These are phyloP conservation scores for Zophobas atratus DNA, from an alignment of 1,140 invertebrate genomes.

Conservation along the genomic window DNA sequence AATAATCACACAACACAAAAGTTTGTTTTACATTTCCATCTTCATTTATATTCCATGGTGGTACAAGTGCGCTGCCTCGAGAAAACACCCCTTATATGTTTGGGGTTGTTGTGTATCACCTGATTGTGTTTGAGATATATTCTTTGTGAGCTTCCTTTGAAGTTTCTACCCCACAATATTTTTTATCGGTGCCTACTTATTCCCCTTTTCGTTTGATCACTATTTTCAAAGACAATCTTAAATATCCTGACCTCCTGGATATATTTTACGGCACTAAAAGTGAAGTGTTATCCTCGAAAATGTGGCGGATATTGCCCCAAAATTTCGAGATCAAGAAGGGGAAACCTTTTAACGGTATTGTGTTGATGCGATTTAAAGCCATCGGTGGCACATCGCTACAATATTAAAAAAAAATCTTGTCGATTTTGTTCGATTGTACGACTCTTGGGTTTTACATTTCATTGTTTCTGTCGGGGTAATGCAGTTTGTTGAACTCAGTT, in stretches of 20 bases:
- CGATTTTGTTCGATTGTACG: conserved; percentile 7
- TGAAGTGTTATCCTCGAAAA: conserved; percentile 5
- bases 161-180: conserved; percentile 24
- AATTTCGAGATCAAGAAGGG: conserved; percentile 7
- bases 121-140: conserved; percentile 38
- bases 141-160: conserved; percentile 19
- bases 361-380: conserved; percentile 4
- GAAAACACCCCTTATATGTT: conserved; percentile 17
- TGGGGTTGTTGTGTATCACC: conserved; percentile 37
- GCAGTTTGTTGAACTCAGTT: conserved; percentile 20
- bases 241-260: conserved; percentile 24
- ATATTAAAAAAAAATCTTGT: conserved; percentile 4
- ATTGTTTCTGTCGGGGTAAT: conserved; percentile 14
- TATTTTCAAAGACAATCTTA: conserved; percentile 28
- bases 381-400: conserved; percentile 11
- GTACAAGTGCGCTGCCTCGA: conserved; percentile 1
- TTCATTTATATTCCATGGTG: neutral
- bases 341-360: conserved; percentile 19
- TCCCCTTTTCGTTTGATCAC: conserved; percentile 20
- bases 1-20: too few species aligned
- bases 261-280: conserved; percentile 16
- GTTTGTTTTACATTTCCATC: neutral
- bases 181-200: conserved; percentile 31
- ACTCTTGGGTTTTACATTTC: conserved; percentile 17
- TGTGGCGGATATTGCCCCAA: conserved; percentile 9